Evolutionary conservation across 1,140 invertebrate genomes (phyloP), one percentile per base, ranked within the genome.

Genomic region (Dendroctonus ponderosae): DNA sequence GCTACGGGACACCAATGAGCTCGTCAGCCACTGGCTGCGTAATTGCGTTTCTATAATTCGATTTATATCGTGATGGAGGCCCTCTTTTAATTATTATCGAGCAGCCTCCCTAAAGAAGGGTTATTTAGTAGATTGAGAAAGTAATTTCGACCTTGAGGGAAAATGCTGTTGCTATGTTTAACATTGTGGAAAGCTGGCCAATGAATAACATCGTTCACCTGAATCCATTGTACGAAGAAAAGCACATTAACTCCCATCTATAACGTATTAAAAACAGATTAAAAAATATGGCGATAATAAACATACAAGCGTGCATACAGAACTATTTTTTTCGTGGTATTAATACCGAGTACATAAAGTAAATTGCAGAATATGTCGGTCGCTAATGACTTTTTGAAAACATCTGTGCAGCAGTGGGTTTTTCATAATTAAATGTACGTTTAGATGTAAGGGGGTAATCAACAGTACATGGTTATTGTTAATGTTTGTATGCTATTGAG

Each of bases 21-120:
- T 12, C 41, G 59, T 50, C 46, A 62, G 59, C 59, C 48, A 62
- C 59, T 50, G 49, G 49, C 59, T 62, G 48, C 39, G 59, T 62
- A 62, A 62, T 62, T 62, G 59, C 59, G 49, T 62, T 62, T 62
- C 59, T 62, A 50, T 62, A 62, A 62, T 62, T 62, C 59, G 59
- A 62, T 62, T 62, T 62, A 42, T 50, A 38, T 50, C 37, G 15
- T 62, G 49, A 62, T 62, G 56, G 56, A 44, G 56, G 12, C 41
- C 56, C 39, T 26, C 37, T 60, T 60, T 42, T 46, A 46, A 14
- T 46, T 12, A 56, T 56, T 56, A 56, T 56, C 53, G 53, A 42
- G 41, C 53, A 56, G 40, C 8, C 53, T 56, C 26, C 26, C 26
- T 3, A 56, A 56, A n/a, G 41, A 56, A 8, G 11, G 15, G 11